phyloP scores from a whole-genome alignment of 2,113 vertebrate genomes.

The Synodontis membranacea region DNA sequence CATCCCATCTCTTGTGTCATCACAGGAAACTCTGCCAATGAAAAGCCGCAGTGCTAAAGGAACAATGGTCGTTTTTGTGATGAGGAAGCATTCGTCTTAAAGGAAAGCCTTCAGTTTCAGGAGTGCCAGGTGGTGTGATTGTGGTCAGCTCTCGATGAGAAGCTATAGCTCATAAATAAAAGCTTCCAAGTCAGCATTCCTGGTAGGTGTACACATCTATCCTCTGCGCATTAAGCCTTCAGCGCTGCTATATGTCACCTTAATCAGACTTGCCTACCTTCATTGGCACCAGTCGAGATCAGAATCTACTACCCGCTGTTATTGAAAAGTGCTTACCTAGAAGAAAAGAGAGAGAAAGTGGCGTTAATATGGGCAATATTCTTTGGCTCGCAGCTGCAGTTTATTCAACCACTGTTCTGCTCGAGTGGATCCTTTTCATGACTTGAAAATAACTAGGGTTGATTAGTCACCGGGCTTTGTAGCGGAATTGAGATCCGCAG shows the following conservation, averaged over 20 bases:
- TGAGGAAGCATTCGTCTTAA: conserved; percentile 58
- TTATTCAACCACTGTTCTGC: conserved; percentile 71
- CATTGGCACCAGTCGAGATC: conserved; percentile 55
- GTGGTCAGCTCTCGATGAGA: conserved; percentile 74
- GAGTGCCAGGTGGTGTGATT: conserved; percentile 65
- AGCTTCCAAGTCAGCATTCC: conserved; percentile 64
- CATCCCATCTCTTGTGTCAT: neutral
- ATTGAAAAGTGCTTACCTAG: conserved; percentile 78
- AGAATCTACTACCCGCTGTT: conserved; percentile 50
- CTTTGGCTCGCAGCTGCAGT: conserved; percentile 66
- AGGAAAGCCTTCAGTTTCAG: conserved; percentile 62
- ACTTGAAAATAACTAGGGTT: conserved; percentile 67
- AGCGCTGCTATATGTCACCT: conserved; percentile 72
- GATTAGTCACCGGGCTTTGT: conserved; percentile 64
- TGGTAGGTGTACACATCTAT: conserved; percentile 60
- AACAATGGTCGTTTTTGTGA: conserved; percentile 35
- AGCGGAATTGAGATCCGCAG: conserved; percentile 53
- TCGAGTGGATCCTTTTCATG: conserved; percentile 57
- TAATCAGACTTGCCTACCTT: conserved; percentile 71
- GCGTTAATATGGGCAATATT: conserved; percentile 49
- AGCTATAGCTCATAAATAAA: conserved; percentile 73
- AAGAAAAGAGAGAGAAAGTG: conserved; percentile 67
- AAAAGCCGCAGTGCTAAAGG: conserved; percentile 14
- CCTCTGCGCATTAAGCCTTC: conserved; percentile 61
- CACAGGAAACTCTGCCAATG: neutral